Base-by-base conservation (phyloP, 2,888 invertebrate species). In the Ischnus inquisitorius region DNA sequence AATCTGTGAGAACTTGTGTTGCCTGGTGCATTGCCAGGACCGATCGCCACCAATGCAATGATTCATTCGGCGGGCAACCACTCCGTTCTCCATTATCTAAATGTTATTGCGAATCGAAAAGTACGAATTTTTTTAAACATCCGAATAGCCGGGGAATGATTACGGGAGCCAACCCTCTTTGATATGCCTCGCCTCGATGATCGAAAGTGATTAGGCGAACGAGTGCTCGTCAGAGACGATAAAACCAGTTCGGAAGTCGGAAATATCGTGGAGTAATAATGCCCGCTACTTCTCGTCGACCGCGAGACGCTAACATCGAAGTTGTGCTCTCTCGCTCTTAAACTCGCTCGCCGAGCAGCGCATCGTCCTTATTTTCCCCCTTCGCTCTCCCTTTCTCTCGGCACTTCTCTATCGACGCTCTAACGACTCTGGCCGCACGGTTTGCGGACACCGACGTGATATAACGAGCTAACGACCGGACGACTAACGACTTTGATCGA, bases 381-480 rank as follows among this genome's bases (percentile, higher is more conserved):
- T 8, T 34, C 34, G 34, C 34, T 67, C 67, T 46, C 46, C 19
- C 67, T 67, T 28, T 60, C 25, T 76, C 81, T 28, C 68, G 5
- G 16, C 60, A 19, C 64, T 78, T 71, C 81, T 81, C 84, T 84
- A 81, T 84, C 84, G 81, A 71, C 69, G 60, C 81, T 84, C 84
- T 84, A 81, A 84, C 77, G 84, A 84, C 81, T 84, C 78, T 75
- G 69, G 71, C 68, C 64, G 80, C 67, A 64, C 72, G 67, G 74
- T 84, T 77, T 74, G 79, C 54, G 69, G 72, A 48, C 48, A 48
- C 48, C 85, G 79, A 81, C 79, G 83, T 85, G 85, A 85, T 84
- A 84, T 84, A 85, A 85, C 85, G 85, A 85, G 79, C 81, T 85
- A 85, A 85, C 81, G 84, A 85, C 84, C 84, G 85, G 84, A 85